Percentiles rank a stretch among this genome's conserved stretches.
These are phyloP conservation scores for Drosophila ironensis DNA, from an alignment of 1,140 invertebrate genomes.

Conservation along the genomic window DNA sequence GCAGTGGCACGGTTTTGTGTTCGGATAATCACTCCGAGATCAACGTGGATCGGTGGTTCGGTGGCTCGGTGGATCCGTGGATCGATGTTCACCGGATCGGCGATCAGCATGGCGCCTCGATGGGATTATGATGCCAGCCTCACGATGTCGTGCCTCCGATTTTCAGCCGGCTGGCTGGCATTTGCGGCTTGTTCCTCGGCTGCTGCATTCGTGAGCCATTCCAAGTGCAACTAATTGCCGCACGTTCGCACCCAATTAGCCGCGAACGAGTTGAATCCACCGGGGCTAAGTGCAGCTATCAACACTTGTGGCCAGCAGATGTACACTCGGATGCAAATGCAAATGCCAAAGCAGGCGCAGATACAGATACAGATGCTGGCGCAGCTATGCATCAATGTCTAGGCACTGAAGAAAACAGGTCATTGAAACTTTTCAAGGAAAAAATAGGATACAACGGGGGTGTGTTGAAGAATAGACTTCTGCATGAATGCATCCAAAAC, in stretches of 20 bases:
- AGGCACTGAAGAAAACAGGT: neutral
- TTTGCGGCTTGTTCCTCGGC: slow-evolving; percentile 14
- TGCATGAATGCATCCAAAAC: too few species aligned
- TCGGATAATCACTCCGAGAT: slow-evolving; percentile 44
- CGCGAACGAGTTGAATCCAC: slow-evolving; percentile 59
- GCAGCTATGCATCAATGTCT: neutral
- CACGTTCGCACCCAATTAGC: slow-evolving; percentile 79
- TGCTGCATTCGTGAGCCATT: slow-evolving; percentile 55
- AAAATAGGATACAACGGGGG: neutral
- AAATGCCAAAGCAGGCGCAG: slow-evolving; percentile 2
- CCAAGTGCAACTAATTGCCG: slow-evolving; percentile 76
- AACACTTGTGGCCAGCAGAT: slow-evolving; percentile 51
- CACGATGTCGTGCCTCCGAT: slow-evolving; percentile 46
- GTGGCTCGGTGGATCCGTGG: slow-evolving; percentile 3
- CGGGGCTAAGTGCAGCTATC: slow-evolving; percentile 72
- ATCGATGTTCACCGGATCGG: slow-evolving; percentile 22
- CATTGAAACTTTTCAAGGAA: neutral
- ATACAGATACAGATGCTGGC: too few species aligned
- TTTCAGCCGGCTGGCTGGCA: neutral
- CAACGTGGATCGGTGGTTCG: slow-evolving; percentile 22
- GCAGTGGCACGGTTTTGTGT: slow-evolving; percentile 55
- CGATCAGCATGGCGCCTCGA: slow-evolving; percentile 67
- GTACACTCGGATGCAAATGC: slow-evolving; percentile 37
- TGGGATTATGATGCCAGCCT: slow-evolving; percentile 58
- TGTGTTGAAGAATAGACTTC: too few species aligned